Evolutionary conservation across 2,888 invertebrate species (phyloP), one percentile per base, ranked within the genome.

Genomic region (Lydus trimaculatus): DNA sequence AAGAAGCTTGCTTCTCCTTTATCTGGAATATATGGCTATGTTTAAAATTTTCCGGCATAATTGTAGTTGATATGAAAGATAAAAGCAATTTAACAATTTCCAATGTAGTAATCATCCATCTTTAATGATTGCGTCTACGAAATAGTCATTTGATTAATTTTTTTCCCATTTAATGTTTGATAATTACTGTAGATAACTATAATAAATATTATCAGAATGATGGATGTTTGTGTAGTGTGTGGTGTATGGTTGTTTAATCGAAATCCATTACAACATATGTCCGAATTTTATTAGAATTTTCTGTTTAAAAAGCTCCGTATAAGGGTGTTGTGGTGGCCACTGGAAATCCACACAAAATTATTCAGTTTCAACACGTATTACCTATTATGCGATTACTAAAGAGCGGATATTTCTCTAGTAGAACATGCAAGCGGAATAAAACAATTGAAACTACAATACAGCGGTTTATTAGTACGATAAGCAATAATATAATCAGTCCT

Each of bases 191-290:
- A 7, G 48, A 48, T 48, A 48, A 48, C 20, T 20, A 48, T 48
- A 17, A 48, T 48, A 48, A 48, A 48, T 48, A 48, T 48, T 48
- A 48, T 48, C 48, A 9, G 20, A 48, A 48, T 48, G 48, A 48
- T 48, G 48, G 48, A 48, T 48, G 48, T 48, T 48, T 9, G 48
- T 48, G 7, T 48, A 20, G 20, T 48, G 48, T 48, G 20, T 48
- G 48, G 48, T 48, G 20, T 48, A 48, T 9, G 20, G 48, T 11
- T 20, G 11, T 48, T 48, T 48, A 1, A 48, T 48, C 8, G 20
- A 48, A 48, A 20, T 48, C 17, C 20, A 9, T 20, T 20, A 13
- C 20, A 48, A 48, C 48, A 20, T 48, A 8, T 48, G 48, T 9
- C 20, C 1, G 9, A 48, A 48, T 17, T 48, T 48, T 3, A 9